A percentile compares a stretch with the other conserved stretches of the same genome.
These are phyloP conservation scores for Hanleya hanleyi DNA, from an alignment of 2,888 invertebrate species.

Conservation along the genomic window DNA sequence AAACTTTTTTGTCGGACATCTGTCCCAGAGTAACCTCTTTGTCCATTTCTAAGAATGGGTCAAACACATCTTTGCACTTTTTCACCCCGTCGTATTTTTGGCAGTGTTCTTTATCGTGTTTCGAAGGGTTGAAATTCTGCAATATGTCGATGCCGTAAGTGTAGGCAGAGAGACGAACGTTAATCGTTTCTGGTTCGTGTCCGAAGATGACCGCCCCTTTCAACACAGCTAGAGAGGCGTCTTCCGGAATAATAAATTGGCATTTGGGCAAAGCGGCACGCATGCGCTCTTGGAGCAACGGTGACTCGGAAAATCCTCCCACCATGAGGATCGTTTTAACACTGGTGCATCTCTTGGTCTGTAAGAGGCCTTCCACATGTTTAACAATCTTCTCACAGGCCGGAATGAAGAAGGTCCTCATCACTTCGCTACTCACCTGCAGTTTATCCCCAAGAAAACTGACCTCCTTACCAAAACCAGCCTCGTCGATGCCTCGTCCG, in stretches of 20 bases:
- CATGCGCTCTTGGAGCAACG: constrained; percentile 25
- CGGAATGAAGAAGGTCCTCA: constrained; percentile 4
- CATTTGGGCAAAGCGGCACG: constrained; percentile 9
- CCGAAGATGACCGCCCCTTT: neutral
- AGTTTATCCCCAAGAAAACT: neutral
- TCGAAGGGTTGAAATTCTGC: constrained; percentile 4
- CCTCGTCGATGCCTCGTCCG: neutral
- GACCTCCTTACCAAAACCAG: neutral
- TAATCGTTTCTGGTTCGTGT: constrained; percentile 17
- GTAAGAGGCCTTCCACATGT: constrained; percentile 15
- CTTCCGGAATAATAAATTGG: constrained; percentile 24
- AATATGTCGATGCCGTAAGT: constrained; percentile 25
- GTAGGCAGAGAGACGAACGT: constrained; percentile 25
- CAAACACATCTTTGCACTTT: neutral
- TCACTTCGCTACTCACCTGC: neutral
- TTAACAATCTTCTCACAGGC: constrained; percentile 12
- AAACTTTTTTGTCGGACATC: neutral
- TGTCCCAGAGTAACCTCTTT: neutral
- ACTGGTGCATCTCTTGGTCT: neutral
- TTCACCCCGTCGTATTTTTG: neutral
- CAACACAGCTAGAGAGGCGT: constrained; percentile 28
- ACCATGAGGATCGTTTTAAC: neutral
- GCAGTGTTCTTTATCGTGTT: constrained; percentile 20
- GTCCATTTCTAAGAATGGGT: neutral
- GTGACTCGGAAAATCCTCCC: constrained; percentile 33